Evolutionary conservation across 2,113 vertebrate genomes (phyloP), one percentile per base, ranked within the genome.

Genomic region (Alces alces): DNA sequence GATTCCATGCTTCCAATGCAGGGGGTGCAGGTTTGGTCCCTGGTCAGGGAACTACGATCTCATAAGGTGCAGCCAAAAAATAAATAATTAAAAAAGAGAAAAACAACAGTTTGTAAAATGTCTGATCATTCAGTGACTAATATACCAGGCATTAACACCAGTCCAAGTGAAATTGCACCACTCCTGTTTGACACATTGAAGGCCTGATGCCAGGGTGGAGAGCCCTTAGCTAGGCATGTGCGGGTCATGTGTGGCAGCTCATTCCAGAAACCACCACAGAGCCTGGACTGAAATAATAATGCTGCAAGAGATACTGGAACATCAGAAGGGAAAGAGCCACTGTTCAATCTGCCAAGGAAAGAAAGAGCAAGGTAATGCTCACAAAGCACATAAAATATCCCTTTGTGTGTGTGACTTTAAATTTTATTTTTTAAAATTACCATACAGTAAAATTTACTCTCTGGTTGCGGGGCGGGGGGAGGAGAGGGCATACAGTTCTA

Each of bases 261-360:
- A 47, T 66, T 55, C 64, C 89, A 94, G 88, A 96, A 96, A 85
- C 89, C 86, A 70, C 25, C 76, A 61, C 16, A 89, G 82, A 50
- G 76, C 13, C 17, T 70, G 58, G 60, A 55, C 23, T 36, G 85
- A 95, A 97, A 94, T 16, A 58, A 95, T 15, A n/a, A 54, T n/a
- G 52, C 61, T 87, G 66, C 23, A 52, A 86, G 91, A 92, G 66
- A 60, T 13, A 54, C 3, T 23, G 10, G 50, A 88, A 27, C 12
- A 57, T 45, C 30, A 21, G 39, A n/a, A 36, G 36, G 4, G 7
- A 1, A 60, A 86, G 23, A 82, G 43, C 70, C 55, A 15, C 1
- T 61, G 86, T 86, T 54, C 55, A 28, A 36, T 66, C 45, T 61
- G 61, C 83, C 45, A 10, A 4, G 13, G 52, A 55, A 89, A 79